A percentile compares a stretch with the other conserved stretches of the same genome.
Evolutionary conservation across 2,888 invertebrate genomes (phyloP).

Genomic region (Drosophila anomelani): DNA sequence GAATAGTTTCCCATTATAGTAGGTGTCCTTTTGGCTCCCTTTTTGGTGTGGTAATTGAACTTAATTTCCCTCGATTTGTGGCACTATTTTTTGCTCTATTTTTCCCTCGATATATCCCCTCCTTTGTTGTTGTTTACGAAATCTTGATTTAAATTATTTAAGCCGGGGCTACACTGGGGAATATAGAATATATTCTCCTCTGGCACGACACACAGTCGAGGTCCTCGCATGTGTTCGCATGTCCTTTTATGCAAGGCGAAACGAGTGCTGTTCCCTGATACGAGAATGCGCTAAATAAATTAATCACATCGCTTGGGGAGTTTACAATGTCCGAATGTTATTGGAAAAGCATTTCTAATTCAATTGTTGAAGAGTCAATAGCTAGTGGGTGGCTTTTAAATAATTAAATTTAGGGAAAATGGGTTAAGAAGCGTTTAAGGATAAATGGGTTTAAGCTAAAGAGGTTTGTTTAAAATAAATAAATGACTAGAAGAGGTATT

Average conservation of each 20-base stretch:
- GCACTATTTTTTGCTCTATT: slow-evolving; percentile 30
- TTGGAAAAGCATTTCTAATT: slow-evolving; percentile 56
- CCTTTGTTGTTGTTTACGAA: slow-evolving; percentile 40
- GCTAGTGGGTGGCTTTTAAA: slow-evolving; percentile 13
- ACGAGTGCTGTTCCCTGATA: slow-evolving; percentile 3
- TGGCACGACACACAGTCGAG: slow-evolving; percentile 63
- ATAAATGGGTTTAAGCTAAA: neutral
- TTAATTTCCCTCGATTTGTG: slow-evolving; percentile 48
- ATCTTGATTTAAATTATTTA: slow-evolving; percentile 74
- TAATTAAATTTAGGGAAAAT: neutral
- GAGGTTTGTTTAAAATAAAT: neutral
- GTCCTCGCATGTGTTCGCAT: slow-evolving; percentile 42
- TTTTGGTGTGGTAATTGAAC: slow-evolving; percentile 56
- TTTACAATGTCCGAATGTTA: slow-evolving; percentile 56
- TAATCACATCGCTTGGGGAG: slow-evolving; percentile 56
- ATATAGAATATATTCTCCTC: slow-evolving; percentile 25
- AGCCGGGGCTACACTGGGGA: slow-evolving; percentile 18
- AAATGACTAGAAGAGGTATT: too few relatives aligned
- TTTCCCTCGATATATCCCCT: neutral
- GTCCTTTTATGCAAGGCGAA: slow-evolving; percentile 44
- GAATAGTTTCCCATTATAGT: slow-evolving; percentile 17
- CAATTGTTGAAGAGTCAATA: slow-evolving; percentile 55
- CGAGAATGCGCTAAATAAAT: slow-evolving; percentile 58
- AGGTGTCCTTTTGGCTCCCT: slow-evolving; percentile 47
- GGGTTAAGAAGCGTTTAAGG: too few relatives aligned